phyloP scores from a whole-genome alignment of 2,113 vertebrate genomes.

The Xiphophorus hellerii region DNA sequence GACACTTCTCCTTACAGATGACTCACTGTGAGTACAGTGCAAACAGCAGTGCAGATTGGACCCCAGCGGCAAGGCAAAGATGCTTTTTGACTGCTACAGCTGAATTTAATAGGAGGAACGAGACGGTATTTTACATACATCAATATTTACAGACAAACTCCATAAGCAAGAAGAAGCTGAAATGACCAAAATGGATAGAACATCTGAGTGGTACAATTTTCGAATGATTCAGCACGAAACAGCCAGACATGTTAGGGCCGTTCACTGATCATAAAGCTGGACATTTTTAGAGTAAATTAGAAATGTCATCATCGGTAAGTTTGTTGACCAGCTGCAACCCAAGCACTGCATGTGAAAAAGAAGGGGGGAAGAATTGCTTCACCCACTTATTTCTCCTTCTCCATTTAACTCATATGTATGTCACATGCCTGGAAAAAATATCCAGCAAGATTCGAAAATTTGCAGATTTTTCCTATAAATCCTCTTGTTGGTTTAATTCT shows the following conservation, averaged over 20 bases:
- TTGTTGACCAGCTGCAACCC: background rate
- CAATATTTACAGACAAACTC: background rate
- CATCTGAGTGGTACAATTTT: too few relatives aligned
- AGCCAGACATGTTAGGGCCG: background rate
- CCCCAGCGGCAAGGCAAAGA: conserved; percentile 46
- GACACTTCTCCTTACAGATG: conserved; percentile 65
- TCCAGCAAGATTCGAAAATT: too few relatives aligned
- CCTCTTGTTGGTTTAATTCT: too few relatives aligned
- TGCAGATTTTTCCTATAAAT: too few relatives aligned
- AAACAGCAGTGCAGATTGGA: conserved; percentile 41
- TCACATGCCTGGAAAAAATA: too few relatives aligned
- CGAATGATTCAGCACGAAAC: background rate
- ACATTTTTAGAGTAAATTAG: background rate
- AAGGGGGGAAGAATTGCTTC: background rate
- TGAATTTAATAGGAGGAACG: background rate
- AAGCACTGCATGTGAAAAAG: background rate
- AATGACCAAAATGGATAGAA: background rate
- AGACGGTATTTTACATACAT: background rate
- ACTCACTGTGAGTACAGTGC: conserved; percentile 44
- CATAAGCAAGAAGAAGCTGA: background rate
- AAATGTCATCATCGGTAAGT: background rate
- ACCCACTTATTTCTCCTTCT: background rate
- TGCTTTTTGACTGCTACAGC: conserved; percentile 46
- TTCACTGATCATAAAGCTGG: too few relatives aligned
- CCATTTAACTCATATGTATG: background rate